phyloP scores from a whole-genome alignment of 2,888 invertebrate genomes.

The Apotomis turbidana region DNA sequence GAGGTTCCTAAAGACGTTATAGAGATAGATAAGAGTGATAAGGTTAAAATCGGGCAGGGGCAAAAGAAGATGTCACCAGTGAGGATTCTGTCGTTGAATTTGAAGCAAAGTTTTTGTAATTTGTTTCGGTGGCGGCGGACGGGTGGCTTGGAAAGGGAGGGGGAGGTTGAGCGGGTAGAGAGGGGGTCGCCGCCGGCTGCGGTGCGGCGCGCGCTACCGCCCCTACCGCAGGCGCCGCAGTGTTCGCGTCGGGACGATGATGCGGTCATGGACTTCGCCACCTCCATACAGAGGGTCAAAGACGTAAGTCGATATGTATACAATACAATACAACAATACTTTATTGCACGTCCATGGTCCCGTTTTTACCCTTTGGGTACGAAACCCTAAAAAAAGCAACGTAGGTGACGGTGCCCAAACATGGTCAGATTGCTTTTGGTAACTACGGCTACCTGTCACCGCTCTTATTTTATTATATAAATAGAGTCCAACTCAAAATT shows the following conservation, averaged over 20 bases:
- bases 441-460: too few species aligned
- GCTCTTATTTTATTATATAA: too few species aligned
- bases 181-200: conserved; percentile 68
- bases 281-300: conserved; percentile 96
- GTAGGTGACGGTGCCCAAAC: too few species aligned
- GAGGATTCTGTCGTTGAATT: conserved; percentile 87
- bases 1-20: conserved; percentile 64
- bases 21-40: conserved; percentile 77
- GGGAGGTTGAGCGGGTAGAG: conserved; percentile 63
- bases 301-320: conserved; percentile 86
- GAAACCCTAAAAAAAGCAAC: too few species aligned
- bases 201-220: conserved; percentile 73
- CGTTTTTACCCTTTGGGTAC: too few species aligned
- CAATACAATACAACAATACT: too few species aligned
- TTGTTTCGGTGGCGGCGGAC: conserved; percentile 88
- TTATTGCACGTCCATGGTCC: too few species aligned
- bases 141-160: conserved; percentile 52
- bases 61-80: conserved; percentile 86
- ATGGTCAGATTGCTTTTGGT: too few species aligned
- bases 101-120: conserved; percentile 94
- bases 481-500: too few species aligned
- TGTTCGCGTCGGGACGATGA: conserved; percentile 72
- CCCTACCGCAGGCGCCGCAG: conserved; percentile 69
- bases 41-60: conserved; percentile 59
- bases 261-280: conserved; percentile 91